phyloP scores from a whole-genome alignment of 2,888 invertebrate genomes.

The Allygus modestus region DNA sequence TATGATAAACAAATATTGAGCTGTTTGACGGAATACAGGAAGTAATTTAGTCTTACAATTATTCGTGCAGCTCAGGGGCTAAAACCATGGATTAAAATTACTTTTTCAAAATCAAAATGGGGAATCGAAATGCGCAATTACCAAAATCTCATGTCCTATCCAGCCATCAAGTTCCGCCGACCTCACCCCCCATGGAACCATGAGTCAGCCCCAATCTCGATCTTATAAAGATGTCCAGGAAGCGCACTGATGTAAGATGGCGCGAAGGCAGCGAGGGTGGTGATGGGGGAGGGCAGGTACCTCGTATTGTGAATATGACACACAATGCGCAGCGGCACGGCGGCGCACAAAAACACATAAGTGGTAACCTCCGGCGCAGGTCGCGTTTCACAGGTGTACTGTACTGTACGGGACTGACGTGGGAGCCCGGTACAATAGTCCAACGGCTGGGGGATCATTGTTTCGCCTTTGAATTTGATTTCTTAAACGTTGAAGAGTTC shows the following conservation, averaged over 20 bases:
- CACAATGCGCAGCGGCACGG: neutral
- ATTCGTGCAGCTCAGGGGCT: too few relatives aligned
- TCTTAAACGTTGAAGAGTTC: neutral
- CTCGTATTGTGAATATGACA: neutral
- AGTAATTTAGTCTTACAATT: too few relatives aligned
- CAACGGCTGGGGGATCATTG: neutral
- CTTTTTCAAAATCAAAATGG: neutral
- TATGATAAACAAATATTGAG: too few relatives aligned
- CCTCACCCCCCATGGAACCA: too few relatives aligned
- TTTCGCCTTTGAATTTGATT: too few relatives aligned
- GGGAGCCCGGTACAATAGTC: neutral
- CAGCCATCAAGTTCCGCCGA: too few relatives aligned
- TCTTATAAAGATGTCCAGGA: conserved; percentile 19
- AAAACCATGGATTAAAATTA: too few relatives aligned
- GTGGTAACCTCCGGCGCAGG: conserved; percentile 15
- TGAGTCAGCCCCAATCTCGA: neutral
- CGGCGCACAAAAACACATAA: conserved; percentile 20
- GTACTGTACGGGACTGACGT: neutral
- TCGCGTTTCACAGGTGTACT: neutral
- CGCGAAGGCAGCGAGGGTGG: neutral
- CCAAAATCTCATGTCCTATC: neutral
- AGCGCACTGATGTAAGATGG: conserved; percentile 9
- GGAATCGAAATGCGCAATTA: conserved; percentile 13
- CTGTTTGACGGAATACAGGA: too few relatives aligned
- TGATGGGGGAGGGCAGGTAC: neutral